phyloP scores from a whole-genome alignment of 2,797 vertebrate species.

The Tragelaphus eurycerus region DNA sequence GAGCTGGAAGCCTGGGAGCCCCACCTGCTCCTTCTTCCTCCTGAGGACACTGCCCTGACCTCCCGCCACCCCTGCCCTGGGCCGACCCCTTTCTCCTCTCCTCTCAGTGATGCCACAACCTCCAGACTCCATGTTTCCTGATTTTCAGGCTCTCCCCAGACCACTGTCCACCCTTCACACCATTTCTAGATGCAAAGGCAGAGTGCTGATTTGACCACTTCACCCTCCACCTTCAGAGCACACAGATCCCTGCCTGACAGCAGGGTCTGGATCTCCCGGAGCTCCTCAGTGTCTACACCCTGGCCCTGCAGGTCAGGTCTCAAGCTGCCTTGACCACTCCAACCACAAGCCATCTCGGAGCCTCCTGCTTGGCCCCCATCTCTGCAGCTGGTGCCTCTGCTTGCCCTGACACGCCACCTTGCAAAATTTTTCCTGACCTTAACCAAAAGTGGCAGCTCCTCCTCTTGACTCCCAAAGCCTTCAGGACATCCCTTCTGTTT shows the following conservation, averaged over 20 bases:
- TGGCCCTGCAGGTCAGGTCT: not conserved
- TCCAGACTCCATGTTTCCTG: not conserved
- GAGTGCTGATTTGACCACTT: not conserved
- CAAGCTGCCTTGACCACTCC: not conserved
- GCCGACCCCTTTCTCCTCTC: not conserved
- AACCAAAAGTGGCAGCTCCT: not conserved
- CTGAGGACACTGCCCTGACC: not conserved
- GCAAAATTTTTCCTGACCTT: not conserved
- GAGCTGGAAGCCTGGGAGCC: not conserved
- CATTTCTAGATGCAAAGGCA: not conserved
- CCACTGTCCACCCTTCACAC: not conserved
- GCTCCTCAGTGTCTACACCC: no score
- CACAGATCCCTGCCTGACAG: no score
- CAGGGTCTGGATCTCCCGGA: not conserved
- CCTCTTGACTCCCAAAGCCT: not conserved
- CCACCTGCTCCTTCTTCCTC: not conserved
- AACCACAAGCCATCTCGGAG: not conserved
- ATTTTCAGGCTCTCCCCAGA: not conserved
- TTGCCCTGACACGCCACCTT: not conserved
- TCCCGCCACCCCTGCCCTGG: fast-evolving
- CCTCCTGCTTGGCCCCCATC: not conserved
- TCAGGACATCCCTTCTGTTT: not conserved
- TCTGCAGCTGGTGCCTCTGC: not conserved
- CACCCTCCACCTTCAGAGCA: not conserved
- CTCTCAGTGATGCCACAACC: not conserved